Evolutionary conservation across 2,113 vertebrate genomes (phyloP).

Genomic region (Salminus brasiliensis): DNA sequence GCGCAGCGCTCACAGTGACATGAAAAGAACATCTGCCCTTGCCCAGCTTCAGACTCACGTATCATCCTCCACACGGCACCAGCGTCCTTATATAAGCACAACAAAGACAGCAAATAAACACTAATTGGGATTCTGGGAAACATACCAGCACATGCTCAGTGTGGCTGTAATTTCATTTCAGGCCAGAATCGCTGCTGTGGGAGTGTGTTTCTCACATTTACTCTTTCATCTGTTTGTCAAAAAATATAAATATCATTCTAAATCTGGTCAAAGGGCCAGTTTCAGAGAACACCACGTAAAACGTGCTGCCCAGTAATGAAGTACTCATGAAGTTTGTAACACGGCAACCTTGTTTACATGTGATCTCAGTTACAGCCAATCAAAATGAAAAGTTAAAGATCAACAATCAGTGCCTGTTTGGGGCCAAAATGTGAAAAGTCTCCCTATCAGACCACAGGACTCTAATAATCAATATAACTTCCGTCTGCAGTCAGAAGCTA

Average conservation of each 20-base stretch:
- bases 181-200: not conserved
- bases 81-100: not conserved
- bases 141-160: constrained; percentile 8
- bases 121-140: constrained; percentile 22
- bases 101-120: not conserved
- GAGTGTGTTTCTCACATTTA: not conserved
- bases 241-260: not conserved
- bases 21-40: not conserved
- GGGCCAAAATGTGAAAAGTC: no score
- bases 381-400: no score
- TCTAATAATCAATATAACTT: no score
- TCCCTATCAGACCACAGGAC: no score
- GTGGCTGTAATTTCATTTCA: constrained; percentile 12
- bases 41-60: not conserved
- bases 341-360: no score
- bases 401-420: no score
- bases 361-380: no score
- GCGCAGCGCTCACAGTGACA: not conserved
- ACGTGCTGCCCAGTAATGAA: no score
- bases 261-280: no score
- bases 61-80: not conserved
- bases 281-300: no score
- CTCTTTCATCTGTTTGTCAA: not conserved
- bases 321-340: no score
- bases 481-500: no score